Evolutionary conservation across 2,113 vertebrate species (phyloP).

Genomic region (Telmatochromis bifrenatus): DNA sequence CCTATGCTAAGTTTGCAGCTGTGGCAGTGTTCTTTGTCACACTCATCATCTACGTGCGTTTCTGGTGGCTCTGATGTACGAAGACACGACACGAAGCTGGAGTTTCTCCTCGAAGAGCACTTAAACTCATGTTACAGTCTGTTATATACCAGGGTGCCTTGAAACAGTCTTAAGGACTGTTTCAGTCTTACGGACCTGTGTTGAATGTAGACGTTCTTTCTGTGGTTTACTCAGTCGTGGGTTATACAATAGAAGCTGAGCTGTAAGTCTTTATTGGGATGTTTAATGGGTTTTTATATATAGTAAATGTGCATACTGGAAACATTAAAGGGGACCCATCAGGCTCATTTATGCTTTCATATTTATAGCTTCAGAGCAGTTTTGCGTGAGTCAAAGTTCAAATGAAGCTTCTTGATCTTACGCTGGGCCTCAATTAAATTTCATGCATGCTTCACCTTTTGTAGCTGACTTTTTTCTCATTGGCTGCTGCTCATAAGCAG

Average conservation of each 20-base stretch:
- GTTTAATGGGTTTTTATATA: background rate
- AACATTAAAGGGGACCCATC: background rate
- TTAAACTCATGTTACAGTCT: background rate
- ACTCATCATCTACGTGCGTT: slow-evolving; percentile 88
- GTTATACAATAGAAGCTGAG: background rate
- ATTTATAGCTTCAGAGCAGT: background rate
- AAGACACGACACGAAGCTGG: background rate
- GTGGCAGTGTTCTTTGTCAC: slow-evolving; percentile 90
- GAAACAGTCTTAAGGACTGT: background rate
- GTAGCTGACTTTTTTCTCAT: background rate
- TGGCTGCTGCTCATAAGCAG: background rate
- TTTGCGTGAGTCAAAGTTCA: background rate
- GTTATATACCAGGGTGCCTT: slow-evolving; percentile 3
- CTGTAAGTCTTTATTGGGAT: background rate
- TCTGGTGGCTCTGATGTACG: slow-evolving; percentile 93
- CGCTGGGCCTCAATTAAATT: background rate
- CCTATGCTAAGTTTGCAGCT: slow-evolving; percentile 89
- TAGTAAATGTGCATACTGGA: background rate
- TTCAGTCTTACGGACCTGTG: background rate
- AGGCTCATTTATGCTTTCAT: background rate
- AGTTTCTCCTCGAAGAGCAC: background rate
- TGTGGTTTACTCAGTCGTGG: background rate
- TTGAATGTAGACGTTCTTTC: background rate
- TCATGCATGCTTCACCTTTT: background rate
- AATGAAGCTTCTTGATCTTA: background rate